Evolutionary conservation across 2,888 invertebrate genomes (phyloP).

Genomic region (Spilarctia lutea): DNA sequence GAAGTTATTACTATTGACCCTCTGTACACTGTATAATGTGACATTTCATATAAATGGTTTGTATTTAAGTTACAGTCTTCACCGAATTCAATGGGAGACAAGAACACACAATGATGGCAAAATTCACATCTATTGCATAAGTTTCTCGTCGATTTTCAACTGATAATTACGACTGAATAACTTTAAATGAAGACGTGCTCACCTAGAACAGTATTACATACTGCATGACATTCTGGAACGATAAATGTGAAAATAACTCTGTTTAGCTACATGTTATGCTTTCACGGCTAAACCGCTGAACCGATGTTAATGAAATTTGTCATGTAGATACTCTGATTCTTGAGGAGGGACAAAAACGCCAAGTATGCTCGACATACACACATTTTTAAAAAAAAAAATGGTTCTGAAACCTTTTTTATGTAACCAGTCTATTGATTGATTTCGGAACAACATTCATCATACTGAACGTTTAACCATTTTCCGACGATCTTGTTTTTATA

Average conservation of each 20-base stretch:
- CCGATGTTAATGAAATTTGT: too few relatives aligned
- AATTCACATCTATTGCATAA: slow-evolving; percentile 35
- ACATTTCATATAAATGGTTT: slow-evolving; percentile 14
- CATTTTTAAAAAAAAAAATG: background rate
- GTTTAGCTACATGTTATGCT: too few relatives aligned
- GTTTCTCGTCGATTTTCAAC: slow-evolving; percentile 42
- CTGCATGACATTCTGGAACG: too few relatives aligned
- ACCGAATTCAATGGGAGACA: slow-evolving; percentile 39
- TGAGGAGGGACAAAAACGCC: too few relatives aligned
- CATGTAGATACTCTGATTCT: too few relatives aligned
- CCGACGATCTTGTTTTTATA: background rate
- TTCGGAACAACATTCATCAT: background rate
- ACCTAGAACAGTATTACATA: slow-evolving; percentile 12
- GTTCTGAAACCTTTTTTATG: background rate
- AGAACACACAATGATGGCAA: slow-evolving; percentile 40
- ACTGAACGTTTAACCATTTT: background rate
- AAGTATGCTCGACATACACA: background rate
- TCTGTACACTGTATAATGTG: background rate
- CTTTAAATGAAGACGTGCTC: slow-evolving; percentile 42
- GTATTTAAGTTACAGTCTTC: slow-evolving; percentile 24
- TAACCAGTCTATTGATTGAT: background rate
- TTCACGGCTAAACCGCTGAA: too few relatives aligned
- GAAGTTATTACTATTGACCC: background rate
- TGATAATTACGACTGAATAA: slow-evolving; percentile 42
- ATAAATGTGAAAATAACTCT: too few relatives aligned